Base-by-base conservation (phyloP, 1,140 invertebrate genomes). In the Galendromus occidentalis region DNA sequence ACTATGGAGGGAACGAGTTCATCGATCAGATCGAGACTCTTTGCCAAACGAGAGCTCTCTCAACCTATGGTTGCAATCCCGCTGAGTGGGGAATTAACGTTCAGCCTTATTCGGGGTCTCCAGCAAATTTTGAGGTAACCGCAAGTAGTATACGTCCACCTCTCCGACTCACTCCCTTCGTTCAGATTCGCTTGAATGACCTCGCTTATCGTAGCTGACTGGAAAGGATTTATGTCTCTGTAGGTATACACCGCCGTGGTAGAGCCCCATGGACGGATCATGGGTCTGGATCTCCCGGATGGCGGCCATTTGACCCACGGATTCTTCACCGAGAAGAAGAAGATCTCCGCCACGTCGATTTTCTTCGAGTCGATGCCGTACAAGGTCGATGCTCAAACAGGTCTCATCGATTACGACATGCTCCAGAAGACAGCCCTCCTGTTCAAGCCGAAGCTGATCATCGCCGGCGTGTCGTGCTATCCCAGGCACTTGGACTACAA, bases 301-400 rank as follows among this genome's bases (percentile, higher is more conserved):
- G 95, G 95, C 65, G 95, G 95, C 1, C 94, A 98, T 78, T 80
- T 92, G 42, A 93, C 90, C 51, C 94, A 96, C 74, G 94, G 86
- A 68, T 97, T 94, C 75, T 88, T 89, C 73, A 95, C 91, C 1
- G 76, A 82, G 2, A 85, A 79, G 1, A 95, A 93, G 74, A 93
- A 90, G 76, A 90, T 98, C 29, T 98, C 93, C 0, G 93, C 92
- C 1, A 95, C 93, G 0, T 96, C 93, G 0, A 86, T 97, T 44
- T 98, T 93, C 78, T 98, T 98, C 75, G 93, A 98, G 78, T 95
- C 91, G 14, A 90, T 97, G 85, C 93, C 93, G 4, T 98, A 98
- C 73, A 96, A 95, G 77, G 85, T 87, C 0, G 76, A 95, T 74
- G 81, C 85, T 2, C 73, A 76, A 63, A 92, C 88, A 17, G 95